Evolutionary conservation across 2,113 vertebrate genomes (phyloP), one percentile per base, ranked within the genome.

Genomic region (Eolophus roseicapilla): DNA sequence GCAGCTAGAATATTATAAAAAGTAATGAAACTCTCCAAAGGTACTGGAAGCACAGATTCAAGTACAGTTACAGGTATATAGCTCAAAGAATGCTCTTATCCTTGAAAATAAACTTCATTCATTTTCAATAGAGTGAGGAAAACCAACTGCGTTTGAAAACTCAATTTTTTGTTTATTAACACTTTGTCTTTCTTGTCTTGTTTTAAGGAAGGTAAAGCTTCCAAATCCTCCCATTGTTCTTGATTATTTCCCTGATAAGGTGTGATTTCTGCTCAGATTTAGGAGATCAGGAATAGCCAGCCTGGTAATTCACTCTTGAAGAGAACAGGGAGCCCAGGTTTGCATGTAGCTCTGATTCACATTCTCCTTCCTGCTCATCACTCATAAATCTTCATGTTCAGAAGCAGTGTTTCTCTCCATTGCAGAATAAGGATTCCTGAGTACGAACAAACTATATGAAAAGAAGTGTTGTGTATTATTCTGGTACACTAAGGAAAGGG

Each of bases 1-100:
- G n/a, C 77, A 96, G 50, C 60, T 81, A 59, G 64, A 89, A 70
- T 81, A 86, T 81, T 91, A 74, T 71, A 44, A 95, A 87, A 88
- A 88, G 57, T 69, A 88, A 96, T 62, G 35, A 77, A 95, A 63
- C 21, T 89, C 86, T 86, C 59, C 12, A 84, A 84, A 89, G 46
- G 41, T 63, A 77, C 53, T 62, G 10, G 37, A 77, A 91, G 21
- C 78, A 63, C n/a, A 86, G 86, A 95, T 81, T 81, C 68, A 81
- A 77, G 59, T 50, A 33, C 24, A 64, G 39, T 77, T 88, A 80
- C 67, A 91, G 41, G 28, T 88, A 62, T 81, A 91, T 41, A n/a
- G 14, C 75, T 79, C 44, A 62, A 73, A 92, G 57, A 90, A 83
- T 69, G 15, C 28, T 87, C 62, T 78, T 86, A 65, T 74, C 64